Base-by-base conservation (phyloP, 2,888 invertebrate species). In the Hirtodrosophila cameraria region DNA sequence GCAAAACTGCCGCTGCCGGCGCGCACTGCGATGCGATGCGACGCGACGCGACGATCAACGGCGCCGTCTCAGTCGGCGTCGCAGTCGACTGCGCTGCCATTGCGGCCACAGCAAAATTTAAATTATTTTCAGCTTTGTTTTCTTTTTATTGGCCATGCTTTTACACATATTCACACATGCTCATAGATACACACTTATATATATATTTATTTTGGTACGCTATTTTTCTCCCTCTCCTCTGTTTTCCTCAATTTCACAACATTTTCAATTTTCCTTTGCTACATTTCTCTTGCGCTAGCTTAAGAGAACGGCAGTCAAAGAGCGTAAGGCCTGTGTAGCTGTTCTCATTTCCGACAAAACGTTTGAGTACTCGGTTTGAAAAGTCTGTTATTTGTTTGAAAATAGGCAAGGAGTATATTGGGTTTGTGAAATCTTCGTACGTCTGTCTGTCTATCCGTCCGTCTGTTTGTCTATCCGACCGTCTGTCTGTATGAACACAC, bases 101-200 rank as follows among this genome's bases (percentile, higher is more conserved):
- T 42, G 65, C 65, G 75, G 57, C 67, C 57, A 75, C 41, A 61
- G 69, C 72, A 68, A 75, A 85, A 82, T 82, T 82, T 77, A 82
- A 85, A 82, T 85, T 85, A 85, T 83, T 82, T 82, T 82, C 83
- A 67, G 64, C 62, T 77, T 81, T 85, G 66, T 81, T 81, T 82
- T 76, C 63, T 67, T 69, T 72, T 71, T 73, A 58, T 62, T 75
- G 61, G 60, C 35, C 55, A 55, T 72, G 59, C 63, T 65, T 43
- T 65, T 7, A 30, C 9, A 23, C 2, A 23, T 12, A 42, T 1
- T 11, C 16, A 42, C 2, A n/a, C 7, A 35, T 11, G 16, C 23
- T 2, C 5, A 50, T 9, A 33, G 8, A 48, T 16, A 31, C 25
- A 59, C 16, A 38, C 13, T 15, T 30, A 49, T 35, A 18, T 48